Evolutionary conservation across 2,888 invertebrate genomes (phyloP).

Genomic region (Drosophila sordidula): DNA sequence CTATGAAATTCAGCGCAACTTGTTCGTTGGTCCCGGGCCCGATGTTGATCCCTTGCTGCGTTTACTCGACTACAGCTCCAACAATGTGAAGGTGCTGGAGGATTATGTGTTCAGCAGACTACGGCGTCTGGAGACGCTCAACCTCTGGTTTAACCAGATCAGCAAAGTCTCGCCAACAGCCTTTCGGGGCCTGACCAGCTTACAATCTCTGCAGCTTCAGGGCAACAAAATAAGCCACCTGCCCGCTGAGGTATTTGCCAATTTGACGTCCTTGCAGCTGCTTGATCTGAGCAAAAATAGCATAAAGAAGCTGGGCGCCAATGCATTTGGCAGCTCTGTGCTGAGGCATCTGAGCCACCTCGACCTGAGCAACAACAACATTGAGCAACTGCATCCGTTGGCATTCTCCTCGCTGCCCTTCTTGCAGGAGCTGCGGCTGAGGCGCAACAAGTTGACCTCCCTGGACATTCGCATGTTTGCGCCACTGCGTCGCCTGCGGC

Average conservation of each 20-base stretch:
- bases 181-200: constrained; percentile 65
- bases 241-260: constrained; percentile 68
- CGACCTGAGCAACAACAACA: constrained; percentile 69
- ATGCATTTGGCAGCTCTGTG: constrained; percentile 67
- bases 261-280: constrained; percentile 62
- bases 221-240: constrained; percentile 76
- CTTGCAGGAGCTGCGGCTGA: constrained; percentile 75
- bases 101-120: constrained; percentile 68
- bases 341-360: constrained; percentile 68
- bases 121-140: constrained; percentile 63
- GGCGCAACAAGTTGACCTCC: constrained; percentile 69
- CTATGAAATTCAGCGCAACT: constrained; percentile 53
- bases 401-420: constrained; percentile 73
- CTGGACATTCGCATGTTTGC: constrained; percentile 80
- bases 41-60: constrained; percentile 40
- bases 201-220: constrained; percentile 71
- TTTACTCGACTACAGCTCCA: constrained; percentile 78
- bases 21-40: constrained; percentile 65
- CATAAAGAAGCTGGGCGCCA: constrained; percentile 55
- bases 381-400: constrained; percentile 70
- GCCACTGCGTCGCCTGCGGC: constrained; percentile 72
- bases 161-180: constrained; percentile 51
- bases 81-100: constrained; percentile 67
- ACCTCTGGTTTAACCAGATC: constrained; percentile 77
- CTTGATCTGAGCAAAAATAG: constrained; percentile 77